Evolutionary conservation across 2,888 invertebrate genomes (phyloP), one percentile per base, ranked within the genome.

Genomic region (Morpho deidamia): DNA sequence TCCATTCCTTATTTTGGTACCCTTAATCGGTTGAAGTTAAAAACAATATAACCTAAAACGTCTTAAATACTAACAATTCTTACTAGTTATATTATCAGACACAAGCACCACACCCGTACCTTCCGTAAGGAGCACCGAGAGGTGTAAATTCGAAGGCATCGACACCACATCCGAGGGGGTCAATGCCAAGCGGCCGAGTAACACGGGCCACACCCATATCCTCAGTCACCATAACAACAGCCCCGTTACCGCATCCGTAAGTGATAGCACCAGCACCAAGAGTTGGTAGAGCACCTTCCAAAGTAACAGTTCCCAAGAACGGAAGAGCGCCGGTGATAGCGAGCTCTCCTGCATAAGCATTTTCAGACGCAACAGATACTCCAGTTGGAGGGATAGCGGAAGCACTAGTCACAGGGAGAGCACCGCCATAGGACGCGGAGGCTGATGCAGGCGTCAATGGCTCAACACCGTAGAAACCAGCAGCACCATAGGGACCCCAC

Each of bases 381-480:
- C 52, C 52, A 23, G 11, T 53, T 34, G 52, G 42, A 10, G 46
- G 46, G 46, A 53, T 23, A 23, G 23, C 23, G 38, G 53, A 48
- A 14, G 44, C 47, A 33, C 53, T 53, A 48, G 48, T 32, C 37
- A 47, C 43, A 37, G 53, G 37, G 7, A 53, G 33, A 42, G 37
- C 42, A 14, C 53, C 51, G 42, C 60, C 44, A 44, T 53, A 32
- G 9, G 37, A 39, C 7, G 42, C 48, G 23, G 53, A 23, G 45
- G 11, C 50, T 38, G 11, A 51, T 23, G 23, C 23, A 35, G 45
- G 14, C 33, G 33, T n/a, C n/a, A 23, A 23, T 23, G 23, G 23
- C 23, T 14, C 70, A 8, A 63, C 64, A 42, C 72, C 72, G 39
- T 64, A 44, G 37, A 71, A 65, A 7, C 49, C 41, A 33, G 14